Evolutionary conservation across 2,113 vertebrate genomes (phyloP), one percentile per base, ranked within the genome.

Genomic region (Phalacrocorax pelagicus): DNA sequence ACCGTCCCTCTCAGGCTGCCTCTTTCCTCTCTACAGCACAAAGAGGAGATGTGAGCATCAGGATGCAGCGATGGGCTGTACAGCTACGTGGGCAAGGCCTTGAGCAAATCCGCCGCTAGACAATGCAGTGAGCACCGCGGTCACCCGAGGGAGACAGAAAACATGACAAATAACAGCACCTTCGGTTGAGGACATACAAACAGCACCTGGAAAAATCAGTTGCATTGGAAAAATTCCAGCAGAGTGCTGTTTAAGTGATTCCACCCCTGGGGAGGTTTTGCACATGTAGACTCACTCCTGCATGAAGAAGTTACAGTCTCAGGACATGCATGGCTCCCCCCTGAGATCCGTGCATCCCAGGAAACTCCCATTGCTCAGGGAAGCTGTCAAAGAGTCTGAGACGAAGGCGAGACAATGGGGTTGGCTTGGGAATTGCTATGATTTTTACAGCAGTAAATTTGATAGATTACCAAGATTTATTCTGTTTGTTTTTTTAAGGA

Each of bases 381-480:
- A 94, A 91, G 44, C 81, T 96, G 84, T 72, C 4, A 21, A n/a
- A 83, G 66, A 63, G 55, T 42, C 52, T 92, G 81, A 94, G 81
- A 47, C 0, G 63, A 96, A 71, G 42, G 77, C 9, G 14, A 91
- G 73, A 95, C 91, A 95, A 97, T 96, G 73, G 84, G 40, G 40
- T 52, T 94, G 90, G 61, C 57, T 94, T 87, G 81, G 91, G 81
- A 95, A 89, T 40, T 55, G 73, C 78, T 91, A 30, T 75, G 86
- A 96, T 94, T 96, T 96, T 94, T 74, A 95, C 78, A 89, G 94
- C 11, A 17, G 61, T 90, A 72, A 75, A 75, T 82, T 91, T 95
- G 93, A 92, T 95, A 95, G 89, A 96, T 96, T 75, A 95, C 94
- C 84, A 95, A 96, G 93, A 96, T 85, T 92, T 85, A 90, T 79